Evolutionary conservation across 1,140 invertebrate species (phyloP), one percentile per base, ranked within the genome.

Genomic region (Megalonaias nervosa): DNA sequence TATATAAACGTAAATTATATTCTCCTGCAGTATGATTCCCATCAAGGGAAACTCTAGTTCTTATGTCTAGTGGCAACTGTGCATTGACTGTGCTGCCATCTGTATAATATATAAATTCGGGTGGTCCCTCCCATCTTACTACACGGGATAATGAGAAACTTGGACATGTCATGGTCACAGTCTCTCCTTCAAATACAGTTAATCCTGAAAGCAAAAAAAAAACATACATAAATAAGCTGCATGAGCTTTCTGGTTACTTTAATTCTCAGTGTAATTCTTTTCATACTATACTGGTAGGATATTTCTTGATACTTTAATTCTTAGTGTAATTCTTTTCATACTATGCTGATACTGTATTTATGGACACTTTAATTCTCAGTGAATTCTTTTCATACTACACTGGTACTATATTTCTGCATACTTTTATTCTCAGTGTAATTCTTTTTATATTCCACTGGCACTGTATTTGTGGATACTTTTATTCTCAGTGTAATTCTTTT

Each of bases 91-190:
- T 61, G 16, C 68, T 59, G 31, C 76, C 76, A 21, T 67, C 26
- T 26, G 76, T 62, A 58, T 62, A 78, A 15, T 72, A 26, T 19
- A 15, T 57, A 26, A 73, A 69, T 56, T 72, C 26, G 21, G 62
- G 69, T 68, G 76, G 76, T 48, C 76, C 76, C 57, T 69, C 19
- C 76, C 76, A 78, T 55, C 67, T 65, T 61, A 78, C 65, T 13
- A 71, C 71, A 57, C 67, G 65, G n/a, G 21, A 59, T 48, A 19
- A 31, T 48, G 76, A 72, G 3, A 65, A 48, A 48, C 48, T 61
- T 55, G 76, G 76, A 31, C 76, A 78, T 9, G 76, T 78, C 58
- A 78, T 62, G 21, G 76, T 73, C n/a, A 78, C 48, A 64, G 76
- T 58, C 69, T 78, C 76, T 21, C 76, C 76, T 67, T 78, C 76